Percentiles rank a stretch among this genome's conserved stretches.
Evolutionary conservation across 2,797 vertebrate genomes (phyloP).

Genomic region (Centropyge bicolor): DNA sequence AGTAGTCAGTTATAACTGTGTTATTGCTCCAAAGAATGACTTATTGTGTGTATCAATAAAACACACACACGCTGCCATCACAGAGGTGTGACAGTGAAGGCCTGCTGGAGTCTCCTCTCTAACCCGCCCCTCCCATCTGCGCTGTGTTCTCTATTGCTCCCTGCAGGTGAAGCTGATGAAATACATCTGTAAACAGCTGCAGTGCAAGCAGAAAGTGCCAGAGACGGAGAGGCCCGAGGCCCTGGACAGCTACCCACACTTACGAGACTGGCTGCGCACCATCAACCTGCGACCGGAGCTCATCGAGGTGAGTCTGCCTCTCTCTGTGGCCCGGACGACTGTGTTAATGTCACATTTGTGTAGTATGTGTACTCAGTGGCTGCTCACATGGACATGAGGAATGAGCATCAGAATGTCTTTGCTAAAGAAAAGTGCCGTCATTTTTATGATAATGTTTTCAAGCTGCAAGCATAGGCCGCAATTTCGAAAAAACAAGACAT

Average conservation of each 20-base stretch:
- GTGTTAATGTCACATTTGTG: constrained; percentile 21
- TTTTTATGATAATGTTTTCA: background rate
- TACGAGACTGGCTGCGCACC: constrained; percentile 94
- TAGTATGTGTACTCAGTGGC: constrained; percentile 21
- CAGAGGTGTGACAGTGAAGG: constrained; percentile 36
- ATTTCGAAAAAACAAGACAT: background rate
- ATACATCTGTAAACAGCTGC: constrained; percentile 96
- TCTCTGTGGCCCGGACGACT: background rate
- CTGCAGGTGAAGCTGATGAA: constrained; percentile 95
- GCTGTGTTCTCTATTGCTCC: constrained; percentile 77
- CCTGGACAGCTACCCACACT: constrained; percentile 93
- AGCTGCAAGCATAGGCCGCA: background rate
- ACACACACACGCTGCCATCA: background rate
- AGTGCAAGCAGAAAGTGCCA: constrained; percentile 95
- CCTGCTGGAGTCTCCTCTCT: constrained; percentile 45
- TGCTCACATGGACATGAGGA: constrained; percentile 46
- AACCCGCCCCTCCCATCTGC: constrained; percentile 65
- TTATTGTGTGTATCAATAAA: background rate
- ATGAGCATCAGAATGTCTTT: constrained; percentile 23
- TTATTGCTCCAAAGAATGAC: constrained; percentile 1
- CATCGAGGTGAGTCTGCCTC: constrained; percentile 83
- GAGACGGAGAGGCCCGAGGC: constrained; percentile 89
- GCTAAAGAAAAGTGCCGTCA: background rate
- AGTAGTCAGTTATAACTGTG: background rate
- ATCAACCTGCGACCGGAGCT: constrained; percentile 93